Conservation (phyloP, 2,113 vertebrate genomes). For the Oncorhynchus keta region DNA sequence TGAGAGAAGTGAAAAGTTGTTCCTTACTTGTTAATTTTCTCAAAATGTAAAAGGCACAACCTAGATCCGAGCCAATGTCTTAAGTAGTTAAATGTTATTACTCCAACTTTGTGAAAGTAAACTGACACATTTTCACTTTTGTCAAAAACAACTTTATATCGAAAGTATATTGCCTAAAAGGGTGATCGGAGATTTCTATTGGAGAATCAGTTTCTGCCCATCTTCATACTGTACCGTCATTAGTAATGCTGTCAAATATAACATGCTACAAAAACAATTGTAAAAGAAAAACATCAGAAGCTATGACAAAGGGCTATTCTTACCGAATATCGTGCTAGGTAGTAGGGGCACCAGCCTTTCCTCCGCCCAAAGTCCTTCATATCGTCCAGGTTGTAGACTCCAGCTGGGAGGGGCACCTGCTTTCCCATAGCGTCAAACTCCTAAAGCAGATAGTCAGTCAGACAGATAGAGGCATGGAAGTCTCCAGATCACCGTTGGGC, state of each 20-base stretch:
- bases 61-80: no score
- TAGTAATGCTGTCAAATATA: not conserved
- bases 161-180: no score
- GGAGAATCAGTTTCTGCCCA: no score
- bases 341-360: constrained; percentile 91
- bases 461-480: not conserved
- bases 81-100: no score
- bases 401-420: constrained; percentile 80
- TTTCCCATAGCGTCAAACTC: constrained; percentile 78
- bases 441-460: constrained; percentile 40
- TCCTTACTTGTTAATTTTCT: no score
- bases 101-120: no score
- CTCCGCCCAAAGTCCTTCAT: constrained; percentile 81
- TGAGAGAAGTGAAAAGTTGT: no score
- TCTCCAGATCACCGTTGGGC: constrained; percentile 57
- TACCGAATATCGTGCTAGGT: constrained; percentile 86
- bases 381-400: constrained; percentile 90
- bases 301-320: constrained; percentile 9
- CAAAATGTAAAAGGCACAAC: no score
- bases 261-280: not conserved
- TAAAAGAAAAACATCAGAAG: not conserved
- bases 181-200: no score
- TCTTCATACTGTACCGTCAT: no score
- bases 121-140: no score
- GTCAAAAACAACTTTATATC: no score